Conservation (phyloP, 1,140 invertebrate genomes). For the Dryas iulia region DNA sequence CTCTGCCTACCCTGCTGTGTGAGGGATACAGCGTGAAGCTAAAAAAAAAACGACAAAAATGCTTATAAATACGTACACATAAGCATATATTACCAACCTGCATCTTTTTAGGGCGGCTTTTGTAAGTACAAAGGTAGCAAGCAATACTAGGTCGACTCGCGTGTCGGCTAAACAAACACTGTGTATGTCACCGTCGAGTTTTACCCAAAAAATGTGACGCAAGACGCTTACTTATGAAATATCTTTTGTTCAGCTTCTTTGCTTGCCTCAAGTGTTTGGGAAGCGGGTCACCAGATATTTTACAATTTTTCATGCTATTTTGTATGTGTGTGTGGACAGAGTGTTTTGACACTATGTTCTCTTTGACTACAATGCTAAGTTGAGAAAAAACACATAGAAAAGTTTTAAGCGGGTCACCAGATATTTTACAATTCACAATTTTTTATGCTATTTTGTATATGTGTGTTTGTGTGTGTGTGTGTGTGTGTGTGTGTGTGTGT, state of each 20-base stretch:
- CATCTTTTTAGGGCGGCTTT: not conserved
- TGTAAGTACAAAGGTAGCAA: not conserved
- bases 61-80: not conserved
- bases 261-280: not conserved
- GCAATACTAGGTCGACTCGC: not conserved
- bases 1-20: too few species aligned
- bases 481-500: too few species aligned
- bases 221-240: not conserved
- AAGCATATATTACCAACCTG: not conserved
- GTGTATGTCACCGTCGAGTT: not conserved
- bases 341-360: too few species aligned
- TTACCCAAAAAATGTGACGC: not conserved
- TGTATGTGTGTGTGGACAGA: too few species aligned
- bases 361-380: too few species aligned
- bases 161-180: not conserved
- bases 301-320: not conserved
- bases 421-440: too few species aligned
- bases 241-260: not conserved
- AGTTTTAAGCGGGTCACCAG: too few species aligned
- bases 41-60: not conserved
- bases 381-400: too few species aligned
- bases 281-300: not conserved
- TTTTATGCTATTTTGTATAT: too few species aligned
- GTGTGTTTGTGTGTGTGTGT: too few species aligned
- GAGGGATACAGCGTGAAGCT: too few species aligned